Percentiles rank a stretch among this genome's conserved stretches.
These are phyloP conservation scores for Struthio camelus DNA, from an alignment of 2,113 vertebrate species.

Conservation along the genomic window DNA sequence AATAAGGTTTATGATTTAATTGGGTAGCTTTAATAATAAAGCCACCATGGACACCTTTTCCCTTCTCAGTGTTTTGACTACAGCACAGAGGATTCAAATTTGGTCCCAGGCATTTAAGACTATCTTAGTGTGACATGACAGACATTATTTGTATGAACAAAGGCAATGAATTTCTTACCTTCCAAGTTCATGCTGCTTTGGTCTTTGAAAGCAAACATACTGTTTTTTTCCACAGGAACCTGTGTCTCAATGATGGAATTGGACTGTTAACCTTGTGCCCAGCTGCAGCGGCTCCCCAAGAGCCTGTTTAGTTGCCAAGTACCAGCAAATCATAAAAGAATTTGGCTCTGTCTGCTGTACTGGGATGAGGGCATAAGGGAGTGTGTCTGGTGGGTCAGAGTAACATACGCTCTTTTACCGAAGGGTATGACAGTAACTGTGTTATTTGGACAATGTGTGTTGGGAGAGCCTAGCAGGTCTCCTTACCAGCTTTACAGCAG, in stretches of 20 bases:
- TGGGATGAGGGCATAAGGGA: not conserved
- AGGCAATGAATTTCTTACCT: not conserved
- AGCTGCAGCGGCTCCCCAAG: not conserved
- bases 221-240: not conserved
- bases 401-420: not conserved
- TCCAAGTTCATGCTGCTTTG: not conserved
- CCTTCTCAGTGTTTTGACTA: not conserved
- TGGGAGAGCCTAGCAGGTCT: not conserved
- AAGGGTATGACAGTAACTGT: not conserved
- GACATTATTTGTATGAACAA: not conserved
- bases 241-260: not conserved
- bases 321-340: not conserved
- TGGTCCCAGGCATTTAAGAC: not conserved
- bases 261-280: not conserved
- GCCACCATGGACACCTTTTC: not conserved
- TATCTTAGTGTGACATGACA: not conserved
- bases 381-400: not conserved
- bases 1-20: not conserved
- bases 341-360: not conserved
- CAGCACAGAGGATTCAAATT: not conserved
- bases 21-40: not conserved
- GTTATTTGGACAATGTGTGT: fast-evolving
- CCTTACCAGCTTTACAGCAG: not conserved
- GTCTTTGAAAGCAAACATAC: not conserved
- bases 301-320: not conserved